Base-by-base conservation (phyloP, 1,140 invertebrate species). In the Pogonus chalceus region DNA sequence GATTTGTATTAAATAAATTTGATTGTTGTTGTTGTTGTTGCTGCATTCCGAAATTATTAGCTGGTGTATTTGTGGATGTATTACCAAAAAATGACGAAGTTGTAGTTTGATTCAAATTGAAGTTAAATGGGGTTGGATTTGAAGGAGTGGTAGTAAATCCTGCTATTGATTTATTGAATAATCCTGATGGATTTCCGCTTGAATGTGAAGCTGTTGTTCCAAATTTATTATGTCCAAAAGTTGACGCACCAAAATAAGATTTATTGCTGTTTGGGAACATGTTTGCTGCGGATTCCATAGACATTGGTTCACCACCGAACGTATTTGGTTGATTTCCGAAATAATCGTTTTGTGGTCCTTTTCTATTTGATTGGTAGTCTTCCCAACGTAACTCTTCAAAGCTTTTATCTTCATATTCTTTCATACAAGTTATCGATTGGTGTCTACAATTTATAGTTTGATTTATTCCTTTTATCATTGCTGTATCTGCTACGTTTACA, bases 391-490 rank as follows among this genome's bases (percentile, higher is more conserved):
- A 70, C 70, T 98, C 95, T 72, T 97, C 94, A 21, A 98, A 70
- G 1, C 90, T 94, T 75, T 98, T 98, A 20, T 66, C 74, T 66
- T 98, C 93, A 72, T 98, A 98, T 65, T 98, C 93, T 74, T 97
- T 96, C 95, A 97, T 98, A 56, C 88, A 90, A 2, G 91, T 94
- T 35, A 98, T 98, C 66, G 92, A 96, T 67, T 96, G 90, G 69
- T 96, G 92, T 61, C 88, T 82, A 1, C 91, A 97, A 54, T 80
- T 88, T 57, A 98, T 92, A 54, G 76, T 92, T 59, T 82, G 82
- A 1, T 84, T 81, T 10, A 80, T 77, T 1, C 89, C 90, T 69
- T 85, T 85, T 70, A 96, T 96, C 50, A 91, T 79, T 75, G 97
- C 88, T 0, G 92, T 90, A 67, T 97, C 94, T 0, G 83, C 88